Evolutionary conservation across 2,888 invertebrate species (phyloP).

Genomic region (Empis livida): DNA sequence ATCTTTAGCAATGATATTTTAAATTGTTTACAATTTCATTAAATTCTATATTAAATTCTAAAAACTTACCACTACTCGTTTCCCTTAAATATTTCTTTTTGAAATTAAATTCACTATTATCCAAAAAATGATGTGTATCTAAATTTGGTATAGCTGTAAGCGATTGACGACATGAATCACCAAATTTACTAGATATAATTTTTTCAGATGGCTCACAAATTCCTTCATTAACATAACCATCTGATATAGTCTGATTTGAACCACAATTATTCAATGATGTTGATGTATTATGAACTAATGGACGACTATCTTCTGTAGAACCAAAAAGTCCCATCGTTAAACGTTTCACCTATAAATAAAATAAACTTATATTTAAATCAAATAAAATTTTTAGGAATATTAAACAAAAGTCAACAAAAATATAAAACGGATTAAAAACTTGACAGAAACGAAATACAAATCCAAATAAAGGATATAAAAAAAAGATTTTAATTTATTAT

Average conservation of each 20-base stretch:
- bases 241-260: constrained; percentile 56
- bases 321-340: constrained; percentile 61
- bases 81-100: constrained; percentile 31
- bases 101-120: constrained; percentile 30
- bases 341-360: constrained; percentile 42
- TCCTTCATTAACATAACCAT: constrained; percentile 66
- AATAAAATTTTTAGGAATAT: too few species aligned
- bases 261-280: constrained; percentile 47
- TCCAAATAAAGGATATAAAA: too few species aligned
- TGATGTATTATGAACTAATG: constrained; percentile 51
- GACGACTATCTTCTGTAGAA: constrained; percentile 56
- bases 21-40: too few species aligned
- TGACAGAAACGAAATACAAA: too few species aligned
- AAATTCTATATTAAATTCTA: not conserved
- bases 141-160: constrained; percentile 30
- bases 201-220: constrained; percentile 44
- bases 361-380: too few species aligned
- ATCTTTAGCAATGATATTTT: too few species aligned
- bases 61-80: constrained; percentile 29
- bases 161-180: constrained; percentile 32
- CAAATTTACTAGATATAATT: constrained; percentile 31
- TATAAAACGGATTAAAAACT: too few species aligned
- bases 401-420: too few species aligned
- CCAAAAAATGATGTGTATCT: constrained; percentile 27
- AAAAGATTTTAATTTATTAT: too few species aligned